These are phyloP conservation scores for Phortica variegata DNA, from an alignment of 1,140 invertebrate species.

Conservation along the genomic window DNA sequence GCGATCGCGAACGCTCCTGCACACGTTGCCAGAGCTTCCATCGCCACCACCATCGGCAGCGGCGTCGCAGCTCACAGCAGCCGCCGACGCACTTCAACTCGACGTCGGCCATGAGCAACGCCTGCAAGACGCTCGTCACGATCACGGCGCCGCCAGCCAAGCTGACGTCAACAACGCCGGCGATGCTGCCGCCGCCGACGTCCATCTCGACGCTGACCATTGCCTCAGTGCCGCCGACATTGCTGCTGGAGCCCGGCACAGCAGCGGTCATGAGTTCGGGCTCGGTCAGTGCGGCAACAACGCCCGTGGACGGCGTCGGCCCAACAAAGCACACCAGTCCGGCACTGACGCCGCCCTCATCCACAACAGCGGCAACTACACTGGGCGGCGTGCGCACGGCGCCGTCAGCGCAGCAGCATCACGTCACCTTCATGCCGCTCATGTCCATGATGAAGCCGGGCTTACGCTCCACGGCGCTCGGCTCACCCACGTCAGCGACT, in stretches of 20 bases:
- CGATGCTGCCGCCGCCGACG: constrained; percentile 38
- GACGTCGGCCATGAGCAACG: constrained; percentile 42
- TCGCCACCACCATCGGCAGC: constrained; percentile 46
- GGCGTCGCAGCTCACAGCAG: constrained; percentile 47
- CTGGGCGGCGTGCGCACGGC: no score
- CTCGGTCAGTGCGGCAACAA: constrained; percentile 38
- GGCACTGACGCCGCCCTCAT: constrained; percentile 26
- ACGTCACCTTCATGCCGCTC: constrained; percentile 37
- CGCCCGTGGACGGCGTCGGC: constrained; percentile 20
- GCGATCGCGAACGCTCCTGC: constrained; percentile 40
- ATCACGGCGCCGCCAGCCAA: constrained; percentile 41
- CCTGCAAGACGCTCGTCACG: constrained; percentile 43
- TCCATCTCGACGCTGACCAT: constrained; percentile 43
- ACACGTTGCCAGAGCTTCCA: constrained; percentile 55
- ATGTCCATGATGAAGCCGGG: constrained; percentile 23
- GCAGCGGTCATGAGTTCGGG: constrained; percentile 3
- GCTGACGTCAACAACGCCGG: no score
- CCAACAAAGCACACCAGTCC: constrained; percentile 31
- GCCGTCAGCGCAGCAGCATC: constrained; percentile 11
- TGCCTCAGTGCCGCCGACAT: constrained; percentile 34
- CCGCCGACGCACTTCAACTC: constrained; percentile 33
- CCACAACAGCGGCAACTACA: constrained; percentile 25
- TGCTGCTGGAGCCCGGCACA: constrained; percentile 20
- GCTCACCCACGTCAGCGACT: constrained; percentile 26
- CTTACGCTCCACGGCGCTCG: constrained; percentile 33